Evolutionary conservation across 2,888 invertebrate species (phyloP).

Genomic region (Odontothrips loti): DNA sequence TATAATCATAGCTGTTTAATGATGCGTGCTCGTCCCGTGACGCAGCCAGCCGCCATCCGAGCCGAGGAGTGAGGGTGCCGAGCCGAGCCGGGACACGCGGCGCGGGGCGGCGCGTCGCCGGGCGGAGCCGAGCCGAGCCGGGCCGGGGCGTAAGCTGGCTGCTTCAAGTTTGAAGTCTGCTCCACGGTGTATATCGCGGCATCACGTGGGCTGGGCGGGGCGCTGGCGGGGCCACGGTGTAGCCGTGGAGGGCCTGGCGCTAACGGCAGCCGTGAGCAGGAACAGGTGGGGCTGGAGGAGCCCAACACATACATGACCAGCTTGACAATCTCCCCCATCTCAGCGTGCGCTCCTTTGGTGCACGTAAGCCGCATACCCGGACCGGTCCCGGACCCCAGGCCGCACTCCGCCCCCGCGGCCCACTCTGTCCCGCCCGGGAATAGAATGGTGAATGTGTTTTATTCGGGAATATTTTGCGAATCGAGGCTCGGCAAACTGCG

Average conservation of each 20-base stretch:
- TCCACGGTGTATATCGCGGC: not conserved
- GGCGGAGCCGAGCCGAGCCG: not conserved
- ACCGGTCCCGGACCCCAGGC: not conserved
- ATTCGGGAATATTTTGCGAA: conserved; percentile 20
- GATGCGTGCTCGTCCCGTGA: conserved; percentile 15
- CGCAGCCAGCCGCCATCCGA: not conserved
- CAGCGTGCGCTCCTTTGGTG: no score
- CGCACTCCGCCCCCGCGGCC: not conserved
- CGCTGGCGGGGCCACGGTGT: no score
- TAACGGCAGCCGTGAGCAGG: no score
- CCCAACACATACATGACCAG: no score
- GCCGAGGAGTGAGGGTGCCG: not conserved
- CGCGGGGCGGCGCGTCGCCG: not conserved
- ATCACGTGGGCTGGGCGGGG: not conserved
- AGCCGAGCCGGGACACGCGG: not conserved
- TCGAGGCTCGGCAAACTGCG: not conserved
- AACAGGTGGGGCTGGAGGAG: no score
- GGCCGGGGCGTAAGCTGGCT: not conserved
- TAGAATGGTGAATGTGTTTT: not conserved
- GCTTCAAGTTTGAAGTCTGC: not conserved
- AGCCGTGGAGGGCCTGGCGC: no score
- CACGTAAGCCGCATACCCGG: not conserved
- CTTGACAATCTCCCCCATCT: no score
- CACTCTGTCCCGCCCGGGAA: not conserved
- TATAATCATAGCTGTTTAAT: conserved; percentile 25